Evolutionary conservation across 2,888 invertebrate species (phyloP), one percentile per base, ranked within the genome.

Genomic region (Lymantria monacha): DNA sequence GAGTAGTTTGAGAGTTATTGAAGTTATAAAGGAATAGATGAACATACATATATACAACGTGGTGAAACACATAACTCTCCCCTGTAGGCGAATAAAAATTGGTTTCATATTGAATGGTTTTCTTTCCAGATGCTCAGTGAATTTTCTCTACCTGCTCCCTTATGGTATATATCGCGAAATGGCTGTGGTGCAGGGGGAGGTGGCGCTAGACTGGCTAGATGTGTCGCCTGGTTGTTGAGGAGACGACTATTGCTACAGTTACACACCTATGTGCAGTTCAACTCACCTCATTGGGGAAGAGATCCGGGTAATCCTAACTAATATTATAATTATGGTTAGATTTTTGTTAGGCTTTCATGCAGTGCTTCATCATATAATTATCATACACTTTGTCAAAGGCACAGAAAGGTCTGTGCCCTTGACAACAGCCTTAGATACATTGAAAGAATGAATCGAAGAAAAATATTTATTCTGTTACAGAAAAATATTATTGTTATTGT

Each of bases 151-250:
- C 92, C 92, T 30, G 92, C 92, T 46, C 92, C 92, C 57, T 81
- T 92, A 64, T 92, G 92, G 92, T 92, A 89, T 83, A 85, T 86
- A 61, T 79, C 87, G 1, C 87, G 92, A 13, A 79, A 81, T 46
- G 82, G 81, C 8, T 78, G 76, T 55, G 78, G 79, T 42, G 81
- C 83, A 14, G 81, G 81, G 49, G 79, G 79, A 46, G 85, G 65
- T 58, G 80, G 73, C 49, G 82, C 76, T 30, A 92, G 88, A 82
- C 94, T 97, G 50, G 95, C 97, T 33, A 95, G 97, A 72, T 95
- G 96, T 81, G 96, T 98, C n/a, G 95, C 97, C 51, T 99, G 99
- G 98, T 93, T 98, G 92, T 87, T 99, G 66, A 96, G 97, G 67
- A 95, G 97, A 66, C 95, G 97, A 61, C 90, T 99, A 53, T 86